Evolutionary conservation across 2,113 vertebrate species (phyloP).

Genomic region (Amazona vittata): DNA sequence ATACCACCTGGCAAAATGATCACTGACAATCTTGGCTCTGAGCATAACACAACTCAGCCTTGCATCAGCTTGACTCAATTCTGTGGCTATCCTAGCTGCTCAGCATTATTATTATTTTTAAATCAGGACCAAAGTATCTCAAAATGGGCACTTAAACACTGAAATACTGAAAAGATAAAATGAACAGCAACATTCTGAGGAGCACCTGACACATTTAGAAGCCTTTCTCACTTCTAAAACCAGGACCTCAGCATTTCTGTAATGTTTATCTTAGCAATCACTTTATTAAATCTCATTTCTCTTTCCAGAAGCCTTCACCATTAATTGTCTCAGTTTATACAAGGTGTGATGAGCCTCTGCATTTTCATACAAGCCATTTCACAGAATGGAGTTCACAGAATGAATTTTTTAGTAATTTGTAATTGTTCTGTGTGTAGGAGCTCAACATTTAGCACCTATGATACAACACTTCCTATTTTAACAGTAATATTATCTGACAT

Average conservation of each 20-base stretch:
- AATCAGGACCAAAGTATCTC: conserved; percentile 37
- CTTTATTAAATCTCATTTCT: conserved; percentile 22
- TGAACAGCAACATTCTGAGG: neutral
- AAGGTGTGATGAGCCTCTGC: neutral
- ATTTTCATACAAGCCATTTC: neutral
- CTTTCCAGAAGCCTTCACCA: conserved; percentile 1
- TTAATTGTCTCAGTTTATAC: neutral
- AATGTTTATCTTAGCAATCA: conserved; percentile 27
- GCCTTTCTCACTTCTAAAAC: neutral
- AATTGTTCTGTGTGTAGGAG: neutral
- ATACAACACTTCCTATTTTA: neutral
- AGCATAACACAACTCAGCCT: neutral
- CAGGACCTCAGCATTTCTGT: conserved; percentile 21
- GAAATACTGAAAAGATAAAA: neutral
- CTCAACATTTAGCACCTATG: neutral
- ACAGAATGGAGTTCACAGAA: neutral
- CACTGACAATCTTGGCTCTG: neutral
- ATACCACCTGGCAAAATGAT: neutral
- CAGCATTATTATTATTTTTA: neutral
- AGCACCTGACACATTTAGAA: neutral
- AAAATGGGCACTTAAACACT: neutral
- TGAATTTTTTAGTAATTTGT: neutral
- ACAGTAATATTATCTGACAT: neutral
- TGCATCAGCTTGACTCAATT: neutral
- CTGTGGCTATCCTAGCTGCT: neutral